Conservation (phyloP, 2,888 invertebrate species). For the Lasius platythorax region DNA sequence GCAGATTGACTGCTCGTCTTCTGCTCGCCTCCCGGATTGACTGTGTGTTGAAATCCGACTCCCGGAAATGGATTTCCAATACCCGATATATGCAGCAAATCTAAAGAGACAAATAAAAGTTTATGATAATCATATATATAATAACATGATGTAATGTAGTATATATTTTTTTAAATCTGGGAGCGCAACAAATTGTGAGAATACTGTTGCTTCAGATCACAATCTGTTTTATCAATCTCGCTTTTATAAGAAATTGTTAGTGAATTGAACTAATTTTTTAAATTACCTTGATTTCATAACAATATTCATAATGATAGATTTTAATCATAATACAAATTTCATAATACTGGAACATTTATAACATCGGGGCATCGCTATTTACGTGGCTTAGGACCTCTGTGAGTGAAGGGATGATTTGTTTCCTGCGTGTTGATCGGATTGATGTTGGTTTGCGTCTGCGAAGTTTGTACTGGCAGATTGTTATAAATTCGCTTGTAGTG, state of each 20-base stretch:
- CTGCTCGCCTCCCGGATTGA: constrained; percentile 77
- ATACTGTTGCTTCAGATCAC: not conserved
- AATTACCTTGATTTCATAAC: not conserved
- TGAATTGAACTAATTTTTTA: not conserved
- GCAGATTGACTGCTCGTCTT: constrained; percentile 75
- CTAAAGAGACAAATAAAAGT: constrained; percentile 86
- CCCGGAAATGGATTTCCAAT: constrained; percentile 89
- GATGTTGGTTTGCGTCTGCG: constrained; percentile 76
- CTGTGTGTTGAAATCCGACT: constrained; percentile 86
- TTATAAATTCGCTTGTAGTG: constrained; percentile 99
- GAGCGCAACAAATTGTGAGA: not conserved
- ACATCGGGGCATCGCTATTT: constrained; percentile 78
- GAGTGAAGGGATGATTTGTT: constrained; percentile 90
- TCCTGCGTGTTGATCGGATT: constrained; percentile 87
- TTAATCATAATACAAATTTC: not conserved
- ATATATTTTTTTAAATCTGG: not conserved
- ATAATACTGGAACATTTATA: constrained; percentile 25
- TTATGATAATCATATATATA: not conserved
- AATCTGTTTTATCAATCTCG: not conserved
- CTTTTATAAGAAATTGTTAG: constrained; percentile 2
- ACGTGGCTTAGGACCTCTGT: constrained; percentile 89
- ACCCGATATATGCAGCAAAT: constrained; percentile 94
- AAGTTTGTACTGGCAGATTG: constrained; percentile 89
- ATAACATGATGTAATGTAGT: not conserved
- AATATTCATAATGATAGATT: not conserved